phyloP scores from a whole-genome alignment of 2,888 invertebrate genomes.

The Phengaris arion region DNA sequence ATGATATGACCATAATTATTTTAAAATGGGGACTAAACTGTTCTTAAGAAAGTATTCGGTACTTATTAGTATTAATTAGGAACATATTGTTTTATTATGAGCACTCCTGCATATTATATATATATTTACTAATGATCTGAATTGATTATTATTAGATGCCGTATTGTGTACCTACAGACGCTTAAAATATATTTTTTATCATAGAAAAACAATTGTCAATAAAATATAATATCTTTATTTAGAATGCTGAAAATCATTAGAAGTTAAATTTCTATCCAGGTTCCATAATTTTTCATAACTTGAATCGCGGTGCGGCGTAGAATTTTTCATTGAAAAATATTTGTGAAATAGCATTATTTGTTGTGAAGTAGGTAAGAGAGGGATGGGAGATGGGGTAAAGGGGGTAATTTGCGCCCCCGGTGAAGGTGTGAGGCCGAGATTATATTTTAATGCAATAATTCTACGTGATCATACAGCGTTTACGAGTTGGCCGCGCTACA shows the following conservation, averaged over 20 bases:
- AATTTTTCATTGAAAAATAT: background rate
- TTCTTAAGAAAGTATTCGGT: background rate
- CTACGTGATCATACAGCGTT: conserved; percentile 74
- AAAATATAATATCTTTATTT: no score
- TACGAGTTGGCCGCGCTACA: conserved; percentile 52
- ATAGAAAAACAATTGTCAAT: no score
- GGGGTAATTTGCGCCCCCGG: conserved; percentile 29
- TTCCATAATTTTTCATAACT: background rate
- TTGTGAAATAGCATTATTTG: background rate
- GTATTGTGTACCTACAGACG: no score
- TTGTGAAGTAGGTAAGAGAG: background rate
- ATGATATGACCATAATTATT: background rate
- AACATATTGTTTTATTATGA: no score
- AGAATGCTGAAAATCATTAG: no score
- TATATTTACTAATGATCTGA: no score
- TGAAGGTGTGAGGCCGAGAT: conserved; percentile 48
- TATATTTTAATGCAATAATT: conserved; percentile 77
- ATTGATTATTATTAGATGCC: no score
- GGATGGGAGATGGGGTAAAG: conserved; percentile 31
- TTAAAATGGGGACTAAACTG: background rate
- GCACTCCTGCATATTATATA: no score
- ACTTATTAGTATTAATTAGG: background rate
- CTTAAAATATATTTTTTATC: no score
- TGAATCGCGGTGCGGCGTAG: background rate
- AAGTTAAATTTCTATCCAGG: no score